Evolutionary conservation across 1,140 invertebrate species (phyloP).

Genomic region (Caligus rogercresseyi): DNA sequence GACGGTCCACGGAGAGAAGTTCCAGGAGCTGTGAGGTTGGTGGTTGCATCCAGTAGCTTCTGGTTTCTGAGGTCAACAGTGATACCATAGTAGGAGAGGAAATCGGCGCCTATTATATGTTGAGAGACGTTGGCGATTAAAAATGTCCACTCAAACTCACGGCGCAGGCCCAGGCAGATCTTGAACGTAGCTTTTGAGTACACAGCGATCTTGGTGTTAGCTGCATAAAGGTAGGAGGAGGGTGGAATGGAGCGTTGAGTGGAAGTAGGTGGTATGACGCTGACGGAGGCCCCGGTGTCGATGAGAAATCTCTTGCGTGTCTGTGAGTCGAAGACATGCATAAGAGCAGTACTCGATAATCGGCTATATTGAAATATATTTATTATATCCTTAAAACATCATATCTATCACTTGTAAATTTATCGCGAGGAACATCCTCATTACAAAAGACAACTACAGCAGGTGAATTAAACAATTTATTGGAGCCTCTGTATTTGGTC

Average conservation of each 20-base stretch:
- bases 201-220: background rate
- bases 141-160: background rate
- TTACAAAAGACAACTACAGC: background rate
- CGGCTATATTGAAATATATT: too few relatives aligned
- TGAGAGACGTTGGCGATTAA: background rate
- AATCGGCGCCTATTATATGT: background rate
- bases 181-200: background rate
- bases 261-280: background rate
- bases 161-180: background rate
- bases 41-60: too few relatives aligned
- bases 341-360: too few relatives aligned
- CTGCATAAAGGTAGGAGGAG: background rate
- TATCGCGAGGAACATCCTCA: background rate
- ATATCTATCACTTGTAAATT: background rate
- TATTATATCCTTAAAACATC: background rate
- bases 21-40: too few relatives aligned
- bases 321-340: too few relatives aligned
- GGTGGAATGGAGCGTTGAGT: background rate
- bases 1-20: too few relatives aligned
- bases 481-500: background rate
- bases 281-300: background rate
- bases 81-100: background rate
- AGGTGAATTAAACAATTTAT: background rate
- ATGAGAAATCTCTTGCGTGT: background rate
- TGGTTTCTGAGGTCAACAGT: too few relatives aligned